Evolutionary conservation across 1,140 invertebrate species (phyloP).

Genomic region (Melipona quadrifasciata): DNA sequence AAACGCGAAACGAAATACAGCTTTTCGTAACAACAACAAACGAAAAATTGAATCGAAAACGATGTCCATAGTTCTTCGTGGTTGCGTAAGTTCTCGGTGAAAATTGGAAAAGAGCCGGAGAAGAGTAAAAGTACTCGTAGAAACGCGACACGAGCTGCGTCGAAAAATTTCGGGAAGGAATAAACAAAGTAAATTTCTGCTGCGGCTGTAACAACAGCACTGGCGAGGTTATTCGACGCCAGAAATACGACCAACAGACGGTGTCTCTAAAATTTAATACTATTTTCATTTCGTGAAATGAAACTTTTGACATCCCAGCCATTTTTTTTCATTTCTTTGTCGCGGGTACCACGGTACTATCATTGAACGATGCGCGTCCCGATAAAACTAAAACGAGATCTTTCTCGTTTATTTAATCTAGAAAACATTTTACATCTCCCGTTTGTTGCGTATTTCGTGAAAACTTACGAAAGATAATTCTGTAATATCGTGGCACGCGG

Average conservation of each 20-base stretch:
- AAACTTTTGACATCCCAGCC: constrained; percentile 51
- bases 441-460: no score
- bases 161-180: background rate
- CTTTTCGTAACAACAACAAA: background rate
- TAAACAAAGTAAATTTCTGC: constrained; percentile 30
- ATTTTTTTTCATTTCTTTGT: constrained; percentile 13
- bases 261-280: constrained; percentile 64
- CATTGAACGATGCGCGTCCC: constrained; percentile 40
- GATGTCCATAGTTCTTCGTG: background rate
- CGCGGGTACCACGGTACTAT: background rate
- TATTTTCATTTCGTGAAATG: constrained; percentile 68
- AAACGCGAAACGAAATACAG: background rate
- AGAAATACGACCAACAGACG: constrained; percentile 45
- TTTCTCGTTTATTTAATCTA: constrained; percentile 31
- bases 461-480: background rate
- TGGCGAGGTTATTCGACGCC: constrained; percentile 31
- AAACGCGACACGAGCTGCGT: background rate
- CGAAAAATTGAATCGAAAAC: background rate
- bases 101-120: no score
- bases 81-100: no score
- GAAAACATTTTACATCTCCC: background rate
- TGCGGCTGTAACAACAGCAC: background rate
- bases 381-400: constrained; percentile 1
- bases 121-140: background rate
- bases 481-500: background rate